These are phyloP conservation scores for Eulemur mongoz DNA, from an alignment of 2,797 vertebrate genomes.

Conservation along the genomic window DNA sequence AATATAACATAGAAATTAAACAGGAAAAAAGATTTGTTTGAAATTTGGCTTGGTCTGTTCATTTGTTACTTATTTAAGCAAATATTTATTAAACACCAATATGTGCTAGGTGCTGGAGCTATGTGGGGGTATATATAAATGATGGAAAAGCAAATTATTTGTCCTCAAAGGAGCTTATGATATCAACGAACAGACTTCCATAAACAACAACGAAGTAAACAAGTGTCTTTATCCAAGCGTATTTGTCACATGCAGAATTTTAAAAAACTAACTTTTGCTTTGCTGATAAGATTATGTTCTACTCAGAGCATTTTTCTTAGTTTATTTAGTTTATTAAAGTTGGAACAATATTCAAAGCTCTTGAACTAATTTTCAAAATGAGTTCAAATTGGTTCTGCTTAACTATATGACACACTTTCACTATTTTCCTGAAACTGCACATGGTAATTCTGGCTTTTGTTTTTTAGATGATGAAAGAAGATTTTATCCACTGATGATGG, in stretches of 20 bases:
- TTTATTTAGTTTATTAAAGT: conserved; percentile 28
- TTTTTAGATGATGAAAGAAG: background rate
- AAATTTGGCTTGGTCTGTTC: conserved; percentile 8
- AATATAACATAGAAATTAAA: conserved; percentile 23
- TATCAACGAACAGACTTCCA: background rate
- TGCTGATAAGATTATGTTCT: background rate
- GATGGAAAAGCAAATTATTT: background rate
- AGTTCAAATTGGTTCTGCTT: conserved; percentile 1
- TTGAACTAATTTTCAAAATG: conserved; percentile 35
- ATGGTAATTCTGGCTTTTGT: background rate
- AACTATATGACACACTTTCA: background rate
- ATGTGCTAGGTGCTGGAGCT: background rate
- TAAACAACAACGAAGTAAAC: background rate
- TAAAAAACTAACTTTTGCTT: conserved; percentile 17
- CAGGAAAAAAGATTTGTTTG: background rate
- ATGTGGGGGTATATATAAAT: background rate
- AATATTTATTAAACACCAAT: conserved; percentile 1
- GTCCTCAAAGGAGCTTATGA: background rate
- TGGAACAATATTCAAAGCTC: conserved; percentile 28
- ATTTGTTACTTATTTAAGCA: conserved; percentile 31
- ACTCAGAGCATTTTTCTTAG: background rate
- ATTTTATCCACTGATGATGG: background rate
- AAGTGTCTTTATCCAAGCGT: background rate
- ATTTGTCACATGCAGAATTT: background rate
- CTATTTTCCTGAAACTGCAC: conserved; percentile 2